These are phyloP conservation scores for Dufourea novaeangliae DNA, from an alignment of 1,140 invertebrate genomes.

Conservation along the genomic window DNA sequence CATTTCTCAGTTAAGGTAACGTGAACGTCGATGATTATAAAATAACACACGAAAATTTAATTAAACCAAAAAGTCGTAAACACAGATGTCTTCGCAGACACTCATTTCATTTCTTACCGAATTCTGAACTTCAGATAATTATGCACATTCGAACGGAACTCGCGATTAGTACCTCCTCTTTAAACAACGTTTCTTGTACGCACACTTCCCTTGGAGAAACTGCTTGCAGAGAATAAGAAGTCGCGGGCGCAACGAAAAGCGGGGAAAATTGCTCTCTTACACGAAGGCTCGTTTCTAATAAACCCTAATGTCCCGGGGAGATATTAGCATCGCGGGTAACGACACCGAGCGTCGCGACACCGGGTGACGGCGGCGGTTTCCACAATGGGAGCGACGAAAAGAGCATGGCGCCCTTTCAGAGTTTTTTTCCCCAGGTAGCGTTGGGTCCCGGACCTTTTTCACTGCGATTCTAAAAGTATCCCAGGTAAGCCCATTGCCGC, in stretches of 20 bases:
- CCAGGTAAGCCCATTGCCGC: slow-evolving; percentile 51
- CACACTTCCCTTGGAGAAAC: background rate
- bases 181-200: background rate
- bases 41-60: too few relatives aligned
- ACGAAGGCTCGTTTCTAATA: slow-evolving; percentile 37
- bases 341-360: slow-evolving; percentile 26
- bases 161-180: background rate
- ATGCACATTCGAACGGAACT: background rate
- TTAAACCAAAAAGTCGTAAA: too few relatives aligned
- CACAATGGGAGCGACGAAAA: slow-evolving; percentile 28
- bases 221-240: background rate
- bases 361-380: slow-evolving; percentile 6
- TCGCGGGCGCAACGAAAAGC: background rate
- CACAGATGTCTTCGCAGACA: too few relatives aligned
- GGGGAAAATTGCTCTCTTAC: slow-evolving; percentile 12
- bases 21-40: too few relatives aligned
- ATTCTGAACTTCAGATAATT: background rate
- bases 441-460: slow-evolving; percentile 39
- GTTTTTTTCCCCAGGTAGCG: background rate
- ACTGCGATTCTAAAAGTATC: slow-evolving; percentile 23
- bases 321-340: slow-evolving; percentile 38
- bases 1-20: too few relatives aligned
- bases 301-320: slow-evolving; percentile 39
- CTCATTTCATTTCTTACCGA: too few relatives aligned
- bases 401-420: slow-evolving; percentile 38